phyloP scores from a whole-genome alignment of 2,888 invertebrate species.

The Caenorhabditis uteleia region DNA sequence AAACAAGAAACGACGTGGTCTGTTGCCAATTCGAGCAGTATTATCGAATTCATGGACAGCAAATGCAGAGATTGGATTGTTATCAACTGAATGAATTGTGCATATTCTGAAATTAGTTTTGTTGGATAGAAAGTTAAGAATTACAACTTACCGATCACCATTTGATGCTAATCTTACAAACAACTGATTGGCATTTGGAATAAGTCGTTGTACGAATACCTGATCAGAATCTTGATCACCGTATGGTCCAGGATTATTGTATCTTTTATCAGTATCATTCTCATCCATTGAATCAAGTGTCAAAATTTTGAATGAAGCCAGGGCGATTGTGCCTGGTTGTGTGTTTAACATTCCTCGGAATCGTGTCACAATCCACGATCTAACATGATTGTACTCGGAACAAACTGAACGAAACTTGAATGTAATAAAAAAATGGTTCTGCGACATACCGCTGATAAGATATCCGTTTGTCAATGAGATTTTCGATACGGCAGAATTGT shows the following conservation, averaged over 20 bases:
- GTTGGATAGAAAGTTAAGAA: not conserved
- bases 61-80: slow-evolving; percentile 90
- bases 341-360: slow-evolving; percentile 98
- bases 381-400: slow-evolving; percentile 95
- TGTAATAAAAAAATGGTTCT: not conserved
- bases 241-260: slow-evolving; percentile 79
- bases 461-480: slow-evolving; percentile 87
- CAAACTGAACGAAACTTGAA: slow-evolving; percentile 74
- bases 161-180: slow-evolving; percentile 93
- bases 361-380: slow-evolving; percentile 94
- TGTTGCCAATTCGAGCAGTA: slow-evolving; percentile 86
- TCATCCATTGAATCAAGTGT: slow-evolving; percentile 78
- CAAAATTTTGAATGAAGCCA: slow-evolving; percentile 95
- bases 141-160: slow-evolving; percentile 76
- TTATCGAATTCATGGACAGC: slow-evolving; percentile 97
- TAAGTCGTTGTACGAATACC: slow-evolving; percentile 95
- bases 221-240: slow-evolving; percentile 98
- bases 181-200: slow-evolving; percentile 92
- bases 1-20: slow-evolving; percentile 85
- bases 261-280: slow-evolving; percentile 63
- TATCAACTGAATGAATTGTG: slow-evolving; percentile 91
- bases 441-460: slow-evolving; percentile 80
- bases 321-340: slow-evolving; percentile 94
- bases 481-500: slow-evolving; percentile 61
- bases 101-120: slow-evolving; percentile 78